Base-by-base conservation (phyloP, 2,888 invertebrate species). In the Agonum fuliginosum region DNA sequence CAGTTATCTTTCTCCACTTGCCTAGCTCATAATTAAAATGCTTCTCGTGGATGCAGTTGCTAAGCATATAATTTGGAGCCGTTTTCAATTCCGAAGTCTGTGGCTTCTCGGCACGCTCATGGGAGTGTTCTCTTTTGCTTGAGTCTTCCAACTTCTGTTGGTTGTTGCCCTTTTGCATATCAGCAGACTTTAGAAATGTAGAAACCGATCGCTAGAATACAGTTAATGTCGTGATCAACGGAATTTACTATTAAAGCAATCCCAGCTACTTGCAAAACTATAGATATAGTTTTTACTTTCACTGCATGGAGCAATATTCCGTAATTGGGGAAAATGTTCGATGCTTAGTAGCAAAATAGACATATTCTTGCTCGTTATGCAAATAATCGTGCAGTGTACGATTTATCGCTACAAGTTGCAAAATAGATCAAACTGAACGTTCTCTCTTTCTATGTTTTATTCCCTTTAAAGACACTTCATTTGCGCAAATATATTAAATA, bases 121-220 rank as follows among this genome's bases (percentile, higher is more conserved):
- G 30, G 58, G 30, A 62, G 58, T 62, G 27, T 30, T 30, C 27
- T 62, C 17, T 14, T 27, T 62, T 12, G 19, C 6, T 30, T 30
- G 3, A 30, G 30, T 30, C 6, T 30, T 30, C 12, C 37, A 37
- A 46, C 17, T 46, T 46, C 17, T 46, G 46, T 17, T 46, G 17
- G 12, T 17, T 17, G 46, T 46, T 54, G 54, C 54, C 67, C 67
- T 37, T 67, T 67, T 67, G 67, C 67, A 67, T 67, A 67, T 67
- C 67, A 19, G 41, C 19, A 41, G 37, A 6, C 65, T 43, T 67
- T 24, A 67, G 41, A 67, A 67, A 67, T 67, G 67, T 37, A 67
- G 41, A 22, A 22, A 30, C 20, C 43, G 54, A 54, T 54, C 27
- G 46, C 17, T 46, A 6, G 30, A 14, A 30, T 62, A 62, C 58